These are phyloP conservation scores for Montipora sp. DNA, from an alignment of 64 coral and sea anemone species.

Conservation along the genomic window DNA sequence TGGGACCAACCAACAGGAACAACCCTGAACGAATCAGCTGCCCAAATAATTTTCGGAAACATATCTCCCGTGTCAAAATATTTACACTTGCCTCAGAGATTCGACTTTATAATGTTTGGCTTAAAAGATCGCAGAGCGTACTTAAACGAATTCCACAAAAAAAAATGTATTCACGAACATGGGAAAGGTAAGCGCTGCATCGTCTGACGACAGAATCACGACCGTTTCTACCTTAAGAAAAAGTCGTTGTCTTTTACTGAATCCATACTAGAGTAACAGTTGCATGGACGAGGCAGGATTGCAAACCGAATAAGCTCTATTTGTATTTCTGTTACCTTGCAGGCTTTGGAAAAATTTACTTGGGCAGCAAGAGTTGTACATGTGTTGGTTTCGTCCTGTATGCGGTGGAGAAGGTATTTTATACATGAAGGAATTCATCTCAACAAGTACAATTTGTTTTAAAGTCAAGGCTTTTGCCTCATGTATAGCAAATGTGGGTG, in stretches of 20 bases:
- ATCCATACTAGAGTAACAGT: too few species aligned
- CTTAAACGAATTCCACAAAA: neutral
- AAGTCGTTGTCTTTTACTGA: too few species aligned
- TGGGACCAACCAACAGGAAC: neutral
- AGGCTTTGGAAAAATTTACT: slow-evolving; percentile 75
- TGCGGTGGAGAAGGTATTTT: slow-evolving; percentile 91
- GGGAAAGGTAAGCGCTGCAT: neutral
- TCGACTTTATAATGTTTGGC: slow-evolving; percentile 11
- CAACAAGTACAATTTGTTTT: too few species aligned
- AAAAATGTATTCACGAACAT: slow-evolving; percentile 1
- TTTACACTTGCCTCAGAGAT: slow-evolving; percentile 2
- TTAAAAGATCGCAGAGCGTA: neutral
- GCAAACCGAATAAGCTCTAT: neutral
- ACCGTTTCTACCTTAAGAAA: too few species aligned
- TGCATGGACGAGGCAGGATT: too few species aligned
- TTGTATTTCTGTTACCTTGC: neutral
- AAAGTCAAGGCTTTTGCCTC: too few species aligned
- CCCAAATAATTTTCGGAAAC: slow-evolving; percentile 2
- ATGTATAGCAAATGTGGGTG: too few species aligned
- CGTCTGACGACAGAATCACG: too few species aligned
- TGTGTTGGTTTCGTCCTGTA: slow-evolving; percentile 78
- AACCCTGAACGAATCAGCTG: neutral
- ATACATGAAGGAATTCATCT: neutral
- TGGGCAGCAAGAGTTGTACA: slow-evolving; percentile 78
- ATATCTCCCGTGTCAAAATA: slow-evolving; percentile 31